Evolutionary conservation across 2,797 vertebrate species (phyloP).

Genomic region (Vultur gryphus): DNA sequence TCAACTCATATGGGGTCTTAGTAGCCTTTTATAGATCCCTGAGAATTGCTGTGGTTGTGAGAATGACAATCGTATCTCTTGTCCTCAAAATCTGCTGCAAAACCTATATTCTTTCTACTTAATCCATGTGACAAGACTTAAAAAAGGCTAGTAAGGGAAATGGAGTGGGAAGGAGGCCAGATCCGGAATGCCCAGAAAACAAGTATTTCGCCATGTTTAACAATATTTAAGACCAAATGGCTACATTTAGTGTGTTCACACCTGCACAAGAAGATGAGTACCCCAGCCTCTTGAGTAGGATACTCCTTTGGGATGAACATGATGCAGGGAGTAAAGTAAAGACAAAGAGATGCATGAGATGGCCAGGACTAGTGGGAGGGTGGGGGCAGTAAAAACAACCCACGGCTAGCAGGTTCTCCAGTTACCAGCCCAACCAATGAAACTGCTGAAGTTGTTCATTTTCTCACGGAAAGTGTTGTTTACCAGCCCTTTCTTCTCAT

Average conservation of each 20-base stretch:
- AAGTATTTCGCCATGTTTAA: background rate
- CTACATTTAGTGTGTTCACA: background rate
- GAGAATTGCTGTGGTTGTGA: background rate
- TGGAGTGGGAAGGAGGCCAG: background rate
- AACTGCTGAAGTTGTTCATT: background rate
- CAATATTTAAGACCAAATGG: background rate
- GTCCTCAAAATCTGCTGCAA: background rate
- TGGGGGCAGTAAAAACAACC: background rate
- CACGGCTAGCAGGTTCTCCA: background rate
- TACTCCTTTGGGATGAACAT: background rate
- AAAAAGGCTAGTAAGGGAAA: background rate
- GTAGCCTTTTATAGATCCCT: background rate
- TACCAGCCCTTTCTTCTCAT: background rate
- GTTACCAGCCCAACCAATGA: background rate
- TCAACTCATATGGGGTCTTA: background rate
- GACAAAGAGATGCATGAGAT: background rate
- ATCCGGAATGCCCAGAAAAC: background rate
- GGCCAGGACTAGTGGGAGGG: background rate
- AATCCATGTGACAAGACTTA: accelerated
- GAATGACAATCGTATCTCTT: background rate
- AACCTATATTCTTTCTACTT: background rate
- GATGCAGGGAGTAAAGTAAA: background rate
- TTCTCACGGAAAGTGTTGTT: background rate
- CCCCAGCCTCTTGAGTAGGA: background rate
- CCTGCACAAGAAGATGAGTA: background rate